A percentile compares a stretch with the other conserved stretches of the same genome.
phyloP scores from a whole-genome alignment of 2,113 vertebrate genomes.

The Athene noctua region DNA sequence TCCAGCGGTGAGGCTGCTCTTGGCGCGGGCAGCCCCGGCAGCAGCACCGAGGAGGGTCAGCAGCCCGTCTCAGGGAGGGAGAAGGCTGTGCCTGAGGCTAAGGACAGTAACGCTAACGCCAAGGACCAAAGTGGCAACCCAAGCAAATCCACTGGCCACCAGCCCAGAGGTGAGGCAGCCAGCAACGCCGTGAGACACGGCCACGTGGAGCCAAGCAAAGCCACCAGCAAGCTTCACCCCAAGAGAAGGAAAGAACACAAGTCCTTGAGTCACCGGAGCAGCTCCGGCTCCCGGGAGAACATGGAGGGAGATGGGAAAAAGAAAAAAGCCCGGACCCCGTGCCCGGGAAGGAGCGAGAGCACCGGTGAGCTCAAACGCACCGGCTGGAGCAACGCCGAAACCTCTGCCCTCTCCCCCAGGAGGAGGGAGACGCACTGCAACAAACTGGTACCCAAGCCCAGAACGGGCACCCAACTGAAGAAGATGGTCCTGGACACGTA shows the following conservation, averaged over 20 bases:
- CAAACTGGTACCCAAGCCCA: slow-evolving; percentile 78
- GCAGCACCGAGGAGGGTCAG: background rate
- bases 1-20: background rate
- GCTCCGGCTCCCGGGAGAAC: slow-evolving; percentile 81
- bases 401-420: slow-evolving; percentile 76
- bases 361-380: slow-evolving; percentile 61
- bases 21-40: rapidly evolving
- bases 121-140: slow-evolving; percentile 32
- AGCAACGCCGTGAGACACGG: slow-evolving; percentile 46
- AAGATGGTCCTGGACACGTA: slow-evolving; percentile 74
- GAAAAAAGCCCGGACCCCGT: slow-evolving; percentile 73
- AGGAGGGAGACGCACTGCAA: slow-evolving; percentile 82
- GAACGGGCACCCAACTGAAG: slow-evolving; percentile 73
- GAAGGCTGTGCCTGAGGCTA: slow-evolving; percentile 61
- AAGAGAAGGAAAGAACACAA: slow-evolving; percentile 85
- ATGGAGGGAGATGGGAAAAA: slow-evolving; percentile 76
- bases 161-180: slow-evolving; percentile 62
- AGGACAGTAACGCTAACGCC: background rate
- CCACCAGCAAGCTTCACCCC: slow-evolving; percentile 58
- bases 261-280: slow-evolving; percentile 64
- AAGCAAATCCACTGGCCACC: slow-evolving; percentile 51
- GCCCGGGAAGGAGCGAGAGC: slow-evolving; percentile 69
- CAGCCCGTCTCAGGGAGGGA: slow-evolving; percentile 51
- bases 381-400: slow-evolving; percentile 71
- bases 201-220: slow-evolving; percentile 1